A percentile compares a stretch with the other conserved stretches of the same genome.
phyloP scores from a whole-genome alignment of 2,113 vertebrate genomes.

The Zapornia atra region DNA sequence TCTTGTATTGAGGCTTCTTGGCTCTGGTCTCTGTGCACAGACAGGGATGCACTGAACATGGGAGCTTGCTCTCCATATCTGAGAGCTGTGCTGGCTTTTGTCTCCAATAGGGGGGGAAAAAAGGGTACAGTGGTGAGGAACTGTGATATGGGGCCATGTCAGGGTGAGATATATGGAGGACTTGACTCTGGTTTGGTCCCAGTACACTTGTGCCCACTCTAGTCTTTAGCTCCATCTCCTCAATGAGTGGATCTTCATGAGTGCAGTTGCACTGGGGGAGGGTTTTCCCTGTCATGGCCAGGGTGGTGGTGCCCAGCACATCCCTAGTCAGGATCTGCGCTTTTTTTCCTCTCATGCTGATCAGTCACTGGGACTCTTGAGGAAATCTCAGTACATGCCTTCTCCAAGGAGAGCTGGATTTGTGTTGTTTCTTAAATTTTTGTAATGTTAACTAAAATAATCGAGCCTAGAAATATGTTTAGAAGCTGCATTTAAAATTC shows the following conservation, averaged over 20 bases:
- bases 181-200: not conserved
- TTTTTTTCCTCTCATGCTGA: not conserved
- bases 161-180: not conserved
- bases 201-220: not conserved
- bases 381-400: not conserved
- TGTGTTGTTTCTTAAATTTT: not conserved
- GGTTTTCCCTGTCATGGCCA: accelerated
- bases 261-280: not conserved
- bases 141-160: not conserved
- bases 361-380: accelerated
- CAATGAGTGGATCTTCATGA: not conserved
- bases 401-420: not conserved
- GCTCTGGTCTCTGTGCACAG: not conserved
- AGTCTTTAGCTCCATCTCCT: not conserved
- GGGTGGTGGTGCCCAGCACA: not conserved
- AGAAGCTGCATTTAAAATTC: not conserved
- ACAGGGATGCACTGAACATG: not conserved
- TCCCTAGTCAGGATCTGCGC: not conserved
- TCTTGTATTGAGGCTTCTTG: not conserved
- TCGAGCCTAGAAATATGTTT: not conserved
- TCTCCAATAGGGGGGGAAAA: not conserved
- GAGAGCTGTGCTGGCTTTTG: not conserved
- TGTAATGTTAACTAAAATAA: not conserved
- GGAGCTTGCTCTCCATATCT: not conserved
- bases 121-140: too few species aligned